Conservation (phyloP, 2,113 vertebrate species). For the Recurvirostra avosetta region DNA sequence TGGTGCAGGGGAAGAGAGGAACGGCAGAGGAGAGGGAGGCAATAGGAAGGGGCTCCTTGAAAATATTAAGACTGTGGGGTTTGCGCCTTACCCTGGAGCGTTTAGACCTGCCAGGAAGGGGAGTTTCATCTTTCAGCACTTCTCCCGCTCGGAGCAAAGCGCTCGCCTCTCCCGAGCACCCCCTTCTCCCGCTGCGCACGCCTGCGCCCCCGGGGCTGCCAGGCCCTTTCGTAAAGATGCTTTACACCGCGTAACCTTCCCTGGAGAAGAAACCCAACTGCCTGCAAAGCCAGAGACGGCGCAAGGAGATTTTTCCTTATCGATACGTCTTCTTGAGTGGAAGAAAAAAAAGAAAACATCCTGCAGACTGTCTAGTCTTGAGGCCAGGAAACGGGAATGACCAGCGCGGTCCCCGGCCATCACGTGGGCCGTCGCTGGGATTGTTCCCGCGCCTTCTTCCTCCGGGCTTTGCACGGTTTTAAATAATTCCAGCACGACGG, state of each 20-base stretch:
- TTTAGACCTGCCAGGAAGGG: not conserved
- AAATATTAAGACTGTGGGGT: not conserved
- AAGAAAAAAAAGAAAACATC: not conserved
- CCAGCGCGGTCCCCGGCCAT: not conserved
- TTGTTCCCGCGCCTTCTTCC: not conserved
- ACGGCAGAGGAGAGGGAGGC: not conserved
- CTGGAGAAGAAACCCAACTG: not conserved
- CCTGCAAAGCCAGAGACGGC: accelerated
- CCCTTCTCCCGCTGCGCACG: not conserved
- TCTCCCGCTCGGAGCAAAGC: not conserved
- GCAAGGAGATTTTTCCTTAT: not conserved
- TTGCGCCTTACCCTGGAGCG: not conserved
- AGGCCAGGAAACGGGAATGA: not conserved
- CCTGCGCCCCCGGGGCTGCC: not conserved
- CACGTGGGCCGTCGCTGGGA: not conserved
- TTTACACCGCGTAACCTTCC: not conserved
- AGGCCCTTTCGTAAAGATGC: not conserved
- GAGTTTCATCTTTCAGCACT: not conserved
- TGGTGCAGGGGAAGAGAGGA: accelerated
- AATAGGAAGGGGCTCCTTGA: accelerated
- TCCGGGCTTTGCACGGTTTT: not conserved
- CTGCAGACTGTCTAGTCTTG: not conserved
- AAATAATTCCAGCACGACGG: not conserved
- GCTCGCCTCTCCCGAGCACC: not conserved
- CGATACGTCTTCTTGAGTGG: accelerated